Conservation (phyloP, 2,797 vertebrate genomes). For the Microctenopoma stevenorrisi region DNA sequence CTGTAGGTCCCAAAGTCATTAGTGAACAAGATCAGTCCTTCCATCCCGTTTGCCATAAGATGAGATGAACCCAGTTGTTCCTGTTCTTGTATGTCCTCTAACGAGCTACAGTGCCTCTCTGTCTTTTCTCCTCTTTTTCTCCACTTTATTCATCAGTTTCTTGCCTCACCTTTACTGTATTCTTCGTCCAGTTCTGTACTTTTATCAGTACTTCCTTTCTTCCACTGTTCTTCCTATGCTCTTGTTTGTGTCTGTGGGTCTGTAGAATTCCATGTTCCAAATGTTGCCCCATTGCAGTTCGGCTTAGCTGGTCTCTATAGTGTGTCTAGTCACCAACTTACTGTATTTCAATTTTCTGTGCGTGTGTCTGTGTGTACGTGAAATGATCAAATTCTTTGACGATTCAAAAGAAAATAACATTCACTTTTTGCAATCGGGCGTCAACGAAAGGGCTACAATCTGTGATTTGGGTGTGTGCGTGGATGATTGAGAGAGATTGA, state of each 20-base stretch:
- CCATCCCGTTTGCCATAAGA: slow-evolving; percentile 22
- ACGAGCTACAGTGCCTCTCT: slow-evolving; percentile 26
- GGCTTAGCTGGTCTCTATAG: slow-evolving; percentile 8
- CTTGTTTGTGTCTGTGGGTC: not conserved
- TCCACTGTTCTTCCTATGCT: not conserved
- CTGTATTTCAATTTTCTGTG: slow-evolving; percentile 5
- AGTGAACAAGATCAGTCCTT: slow-evolving; percentile 27
- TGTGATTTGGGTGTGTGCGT: slow-evolving; percentile 24
- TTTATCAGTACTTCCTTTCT: not conserved
- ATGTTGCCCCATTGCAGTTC: not conserved
- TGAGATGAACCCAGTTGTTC: slow-evolving; percentile 43
- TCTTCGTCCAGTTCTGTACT: not conserved
- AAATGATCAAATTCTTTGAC: slow-evolving; percentile 38
- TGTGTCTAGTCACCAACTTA: not conserved
- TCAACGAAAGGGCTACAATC: slow-evolving; percentile 40
- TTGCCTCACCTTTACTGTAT: not conserved
- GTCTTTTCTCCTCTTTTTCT: not conserved
- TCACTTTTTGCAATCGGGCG: slow-evolving; percentile 46
- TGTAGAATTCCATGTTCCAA: not conserved
- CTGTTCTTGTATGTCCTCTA: slow-evolving; percentile 26
- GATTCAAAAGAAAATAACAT: slow-evolving; percentile 55
- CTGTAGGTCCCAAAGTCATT: slow-evolving; percentile 47
- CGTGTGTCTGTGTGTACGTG: slow-evolving; percentile 12
- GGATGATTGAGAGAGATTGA: slow-evolving; percentile 27
- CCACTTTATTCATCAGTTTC: not conserved